Percentiles rank a stretch among this genome's conserved stretches.
These are phyloP conservation scores for Vanessa tameamea DNA, from an alignment of 1,140 invertebrate species.

Conservation along the genomic window DNA sequence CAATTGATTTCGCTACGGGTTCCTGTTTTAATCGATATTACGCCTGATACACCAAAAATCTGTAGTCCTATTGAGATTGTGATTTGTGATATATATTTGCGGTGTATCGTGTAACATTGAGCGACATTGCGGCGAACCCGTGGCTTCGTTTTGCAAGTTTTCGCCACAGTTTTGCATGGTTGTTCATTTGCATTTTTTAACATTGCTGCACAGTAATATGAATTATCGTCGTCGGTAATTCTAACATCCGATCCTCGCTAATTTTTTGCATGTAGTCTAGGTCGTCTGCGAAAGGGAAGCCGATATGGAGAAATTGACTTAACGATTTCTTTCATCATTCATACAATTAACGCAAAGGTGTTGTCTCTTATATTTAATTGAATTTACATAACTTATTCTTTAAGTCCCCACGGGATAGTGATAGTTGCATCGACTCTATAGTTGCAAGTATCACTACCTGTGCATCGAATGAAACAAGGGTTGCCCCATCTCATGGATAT, in stretches of 20 bases:
- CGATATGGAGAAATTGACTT: slow-evolving; percentile 45
- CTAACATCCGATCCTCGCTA: slow-evolving; percentile 63
- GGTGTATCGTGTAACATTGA: slow-evolving; percentile 49
- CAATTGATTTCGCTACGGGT: slow-evolving; percentile 44
- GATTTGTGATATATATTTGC: slow-evolving; percentile 3
- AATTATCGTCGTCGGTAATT: slow-evolving; percentile 71
- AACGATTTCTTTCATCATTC: slow-evolving; percentile 60
- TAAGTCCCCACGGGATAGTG: slow-evolving; percentile 54
- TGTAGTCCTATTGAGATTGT: not conserved
- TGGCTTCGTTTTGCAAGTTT: slow-evolving; percentile 68
- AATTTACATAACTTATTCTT: slow-evolving; percentile 47
- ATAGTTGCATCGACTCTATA: slow-evolving; percentile 38
- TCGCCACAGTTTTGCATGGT: slow-evolving; percentile 76
- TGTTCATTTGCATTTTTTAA: slow-evolving; percentile 74
- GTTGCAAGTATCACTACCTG: slow-evolving; percentile 50
- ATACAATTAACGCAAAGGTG: slow-evolving; percentile 54
- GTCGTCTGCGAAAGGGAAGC: slow-evolving; percentile 53
- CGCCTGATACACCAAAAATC: slow-evolving; percentile 9
- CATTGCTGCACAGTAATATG: slow-evolving; percentile 73
- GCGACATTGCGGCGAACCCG: slow-evolving; percentile 47
- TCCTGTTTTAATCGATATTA: slow-evolving; percentile 13
- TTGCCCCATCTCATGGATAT: slow-evolving; percentile 81
- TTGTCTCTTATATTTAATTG: slow-evolving; percentile 42
- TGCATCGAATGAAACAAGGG: slow-evolving; percentile 73
- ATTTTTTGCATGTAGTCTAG: slow-evolving; percentile 76